Evolutionary conservation across 2,888 invertebrate genomes (phyloP).

Genomic region (Taphrorychus bicolor): DNA sequence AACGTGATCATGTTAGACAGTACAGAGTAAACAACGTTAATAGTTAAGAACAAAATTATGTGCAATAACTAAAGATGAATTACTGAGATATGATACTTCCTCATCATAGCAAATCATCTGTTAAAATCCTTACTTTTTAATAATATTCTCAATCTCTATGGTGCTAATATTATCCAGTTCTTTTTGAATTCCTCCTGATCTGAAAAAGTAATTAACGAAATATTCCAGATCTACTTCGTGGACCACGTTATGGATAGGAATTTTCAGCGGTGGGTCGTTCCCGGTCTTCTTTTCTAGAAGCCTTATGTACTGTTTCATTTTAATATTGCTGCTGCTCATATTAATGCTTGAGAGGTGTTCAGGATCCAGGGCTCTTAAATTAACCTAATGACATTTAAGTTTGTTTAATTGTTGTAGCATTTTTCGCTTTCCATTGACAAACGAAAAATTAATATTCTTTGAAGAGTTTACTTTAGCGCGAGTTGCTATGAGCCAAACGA

Average conservation of each 20-base stretch:
- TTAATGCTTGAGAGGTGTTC: constrained; percentile 39
- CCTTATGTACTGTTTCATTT: constrained; percentile 39
- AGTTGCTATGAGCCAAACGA: too few species aligned
- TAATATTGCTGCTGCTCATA: constrained; percentile 36
- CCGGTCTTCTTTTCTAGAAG: constrained; percentile 32
- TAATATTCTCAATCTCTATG: constrained; percentile 18
- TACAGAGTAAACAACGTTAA: too few species aligned
- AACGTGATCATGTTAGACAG: too few species aligned
- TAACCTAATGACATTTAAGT: constrained; percentile 28
- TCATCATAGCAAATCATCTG: too few species aligned
- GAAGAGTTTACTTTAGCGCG: too few species aligned
- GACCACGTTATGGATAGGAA: constrained; percentile 53
- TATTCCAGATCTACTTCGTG: constrained; percentile 60
- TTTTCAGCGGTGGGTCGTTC: constrained; percentile 43
- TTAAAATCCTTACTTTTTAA: too few species aligned
- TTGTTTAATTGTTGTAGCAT: too few species aligned
- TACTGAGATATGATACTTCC: too few species aligned
- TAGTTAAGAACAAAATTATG: too few species aligned
- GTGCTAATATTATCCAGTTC: constrained; percentile 9
- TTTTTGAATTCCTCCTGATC: neutral
- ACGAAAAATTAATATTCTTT: too few species aligned
- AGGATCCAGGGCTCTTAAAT: constrained; percentile 21
- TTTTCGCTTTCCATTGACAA: too few species aligned
- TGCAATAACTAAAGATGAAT: too few species aligned
- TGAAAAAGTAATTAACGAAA: constrained; percentile 59